Percentiles rank a stretch among this genome's conserved stretches.
Evolutionary conservation across 2,888 invertebrate species (phyloP).

Genomic region (Sylvicola cinctus): DNA sequence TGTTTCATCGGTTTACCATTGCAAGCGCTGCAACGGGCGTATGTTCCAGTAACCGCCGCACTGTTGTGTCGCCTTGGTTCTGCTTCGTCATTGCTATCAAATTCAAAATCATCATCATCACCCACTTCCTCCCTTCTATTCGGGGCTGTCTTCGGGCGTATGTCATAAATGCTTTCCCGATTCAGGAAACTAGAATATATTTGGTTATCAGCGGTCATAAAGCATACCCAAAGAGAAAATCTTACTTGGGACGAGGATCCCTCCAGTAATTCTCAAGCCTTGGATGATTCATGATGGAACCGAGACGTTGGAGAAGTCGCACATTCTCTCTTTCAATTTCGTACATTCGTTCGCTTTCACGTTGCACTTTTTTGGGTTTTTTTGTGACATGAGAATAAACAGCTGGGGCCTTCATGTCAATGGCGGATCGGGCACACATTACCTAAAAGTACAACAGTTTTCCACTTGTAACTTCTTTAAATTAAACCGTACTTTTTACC

Average conservation of each 20-base stretch:
- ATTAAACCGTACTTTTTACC: conserved; percentile 21
- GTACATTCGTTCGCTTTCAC: conserved; percentile 40
- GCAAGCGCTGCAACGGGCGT: conserved; percentile 17
- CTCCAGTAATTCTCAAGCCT: conserved; percentile 46
- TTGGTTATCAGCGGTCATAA: too few species aligned
- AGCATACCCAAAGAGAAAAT: too few species aligned
- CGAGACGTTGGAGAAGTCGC: conserved; percentile 41
- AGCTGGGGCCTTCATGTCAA: conserved; percentile 42
- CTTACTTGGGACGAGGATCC: conserved; percentile 35
- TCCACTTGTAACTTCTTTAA: not conserved
- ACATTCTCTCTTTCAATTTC: conserved; percentile 48
- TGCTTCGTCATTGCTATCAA: not conserved
- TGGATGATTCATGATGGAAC: conserved; percentile 40
- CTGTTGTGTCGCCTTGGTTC: too few species aligned
- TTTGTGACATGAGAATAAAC: conserved; percentile 40
- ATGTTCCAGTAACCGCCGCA: conserved; percentile 4
- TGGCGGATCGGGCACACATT: conserved; percentile 38
- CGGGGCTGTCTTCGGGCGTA: not conserved
- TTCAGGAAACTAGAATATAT: not conserved
- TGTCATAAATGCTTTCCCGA: not conserved
- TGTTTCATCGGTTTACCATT: conserved; percentile 17
- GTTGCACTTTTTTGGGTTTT: conserved; percentile 48
- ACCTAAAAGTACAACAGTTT: conserved; percentile 26
- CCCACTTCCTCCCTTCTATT: not conserved
- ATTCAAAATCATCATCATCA: not conserved